Evolutionary conservation across 2,888 invertebrate genomes (phyloP), one percentile per base, ranked within the genome.

Genomic region (Glyphotaelius pellucidus): DNA sequence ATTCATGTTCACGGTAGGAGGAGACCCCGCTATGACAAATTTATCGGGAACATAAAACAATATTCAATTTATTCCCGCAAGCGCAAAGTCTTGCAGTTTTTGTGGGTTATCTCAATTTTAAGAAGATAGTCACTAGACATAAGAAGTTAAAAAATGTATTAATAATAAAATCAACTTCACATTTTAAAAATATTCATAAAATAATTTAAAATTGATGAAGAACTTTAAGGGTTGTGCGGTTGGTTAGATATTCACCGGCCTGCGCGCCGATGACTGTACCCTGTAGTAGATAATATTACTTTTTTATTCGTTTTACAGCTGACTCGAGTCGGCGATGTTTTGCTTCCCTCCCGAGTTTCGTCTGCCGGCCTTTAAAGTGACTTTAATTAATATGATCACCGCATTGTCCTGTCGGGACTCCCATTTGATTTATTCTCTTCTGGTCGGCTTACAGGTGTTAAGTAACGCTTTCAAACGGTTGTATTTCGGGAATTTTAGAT

Each of bases 381-480:
- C 85, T 86, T 86, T 92, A 92, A 92, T 92, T 92, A 92, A 91
- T 92, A 90, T 90, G 92, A 90, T 81, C 32, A 52, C 86, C 80
- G 92, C 89, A 91, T 91, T 93, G 93, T 92, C 91, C 87, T 91
- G 93, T 90, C 81, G 67, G 90, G 90, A 91, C 86, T 88, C 80
- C 89, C 81, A 47, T 86, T 90, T 93, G 93, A 93, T 93, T 92
- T 92, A 93, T 88, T 67, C n/a, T 80, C 38, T 80, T 90, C 31
- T 79, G 92, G 85, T 42, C 67, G 86, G 85, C 84, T 89, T 92
- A 91, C 93, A 93, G 93, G 93, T 93, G 93, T 86, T 86, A 88
- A 90, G 32, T 84, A 47, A 92, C 67, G 90, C 25, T 91, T 79
- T 90, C 90, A 90, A 91, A 91, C 42, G 31, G 32, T 67, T 30